A percentile compares a stretch with the other conserved stretches of the same genome.
Conservation (phyloP, 64 coral and sea anemone species). For the Trachythela sp. region DNA sequence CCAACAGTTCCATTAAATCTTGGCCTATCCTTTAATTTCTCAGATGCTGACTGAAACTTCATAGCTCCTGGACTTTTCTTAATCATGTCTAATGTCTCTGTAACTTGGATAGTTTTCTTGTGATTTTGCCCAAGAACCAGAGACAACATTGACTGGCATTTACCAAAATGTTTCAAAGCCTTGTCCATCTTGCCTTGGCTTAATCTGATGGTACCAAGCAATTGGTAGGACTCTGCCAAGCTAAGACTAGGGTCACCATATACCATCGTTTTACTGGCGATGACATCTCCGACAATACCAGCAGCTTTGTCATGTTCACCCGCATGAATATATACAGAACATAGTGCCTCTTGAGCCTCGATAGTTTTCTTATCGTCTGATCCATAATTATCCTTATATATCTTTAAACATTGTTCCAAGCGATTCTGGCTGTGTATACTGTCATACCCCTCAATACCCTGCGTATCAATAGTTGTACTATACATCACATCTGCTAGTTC, state of each 20-base stretch:
- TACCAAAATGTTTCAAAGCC: neutral
- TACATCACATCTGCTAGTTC: neutral
- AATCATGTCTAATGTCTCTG: neutral
- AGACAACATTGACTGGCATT: constrained; percentile 4
- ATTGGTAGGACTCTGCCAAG: neutral
- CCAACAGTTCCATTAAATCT: constrained; percentile 19
- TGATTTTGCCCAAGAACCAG: neutral
- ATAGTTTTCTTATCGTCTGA: neutral
- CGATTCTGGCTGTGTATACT: neutral
- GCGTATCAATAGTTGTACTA: neutral
- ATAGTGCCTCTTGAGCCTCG: neutral
- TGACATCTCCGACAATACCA: neutral
- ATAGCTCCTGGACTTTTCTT: neutral
- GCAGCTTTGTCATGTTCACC: neutral
- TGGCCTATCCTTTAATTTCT: constrained; percentile 15
- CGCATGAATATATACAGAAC: neutral
- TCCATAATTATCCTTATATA: neutral
- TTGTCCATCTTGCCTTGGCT: constrained; percentile 13
- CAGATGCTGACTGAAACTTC: neutral
- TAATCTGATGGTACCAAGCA: constrained; percentile 6
- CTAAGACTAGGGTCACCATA: constrained; percentile 14
- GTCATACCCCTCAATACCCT: neutral
- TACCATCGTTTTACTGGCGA: neutral
- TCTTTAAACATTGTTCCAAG: neutral
- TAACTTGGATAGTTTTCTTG: neutral